These are phyloP conservation scores for Osedax fenrisi DNA, from an alignment of 2,888 invertebrate genomes.

Conservation along the genomic window DNA sequence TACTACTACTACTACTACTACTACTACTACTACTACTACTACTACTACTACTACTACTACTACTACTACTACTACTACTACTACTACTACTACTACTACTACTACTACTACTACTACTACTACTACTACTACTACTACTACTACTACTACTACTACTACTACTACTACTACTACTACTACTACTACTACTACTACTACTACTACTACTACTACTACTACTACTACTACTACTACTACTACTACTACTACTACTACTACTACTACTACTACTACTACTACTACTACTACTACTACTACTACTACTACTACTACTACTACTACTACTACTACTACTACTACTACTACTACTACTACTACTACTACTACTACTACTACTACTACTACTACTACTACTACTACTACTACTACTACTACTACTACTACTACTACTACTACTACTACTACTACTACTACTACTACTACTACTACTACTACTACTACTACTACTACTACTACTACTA, in stretches of 20 bases:
- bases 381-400: conserved; percentile 10
- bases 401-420: conserved; percentile 7
- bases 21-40: too few relatives aligned
- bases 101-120: neutral
- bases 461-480: conserved; percentile 4
- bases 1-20: too few relatives aligned
- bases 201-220: conserved; percentile 7
- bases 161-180: conserved; percentile 7
- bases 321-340: conserved; percentile 10
- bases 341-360: conserved; percentile 4
- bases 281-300: conserved; percentile 4
- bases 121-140: neutral
- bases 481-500: conserved; percentile 10
- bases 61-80: too few relatives aligned
- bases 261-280: conserved; percentile 4
- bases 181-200: conserved; percentile 10
- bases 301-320: conserved; percentile 10
- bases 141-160: conserved; percentile 1
- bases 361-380: conserved; percentile 10
- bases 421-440: conserved; percentile 7
- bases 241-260: conserved; percentile 4
- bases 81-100: neutral
- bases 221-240: conserved; percentile 4
- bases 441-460: conserved; percentile 10
- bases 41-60: too few relatives aligned